A percentile compares a stretch with the other conserved stretches of the same genome.
These are phyloP conservation scores for Saxidomus purpurata DNA, from an alignment of 1,140 invertebrate species.

Conservation along the genomic window DNA sequence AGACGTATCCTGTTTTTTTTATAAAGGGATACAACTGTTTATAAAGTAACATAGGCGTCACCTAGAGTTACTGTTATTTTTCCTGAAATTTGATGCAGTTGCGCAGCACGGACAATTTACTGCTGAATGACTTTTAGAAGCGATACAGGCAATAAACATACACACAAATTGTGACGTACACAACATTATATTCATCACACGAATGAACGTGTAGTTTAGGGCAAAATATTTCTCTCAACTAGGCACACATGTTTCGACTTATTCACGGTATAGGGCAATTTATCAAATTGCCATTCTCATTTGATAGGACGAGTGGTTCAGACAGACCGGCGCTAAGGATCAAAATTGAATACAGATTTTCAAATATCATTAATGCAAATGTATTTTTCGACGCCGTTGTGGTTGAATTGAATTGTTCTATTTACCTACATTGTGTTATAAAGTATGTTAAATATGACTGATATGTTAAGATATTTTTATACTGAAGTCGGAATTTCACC, in stretches of 20 bases:
- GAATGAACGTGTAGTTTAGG: neutral
- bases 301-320: constrained; percentile 43
- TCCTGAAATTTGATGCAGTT: neutral
- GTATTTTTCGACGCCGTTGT: constrained; percentile 54
- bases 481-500: too few relatives aligned
- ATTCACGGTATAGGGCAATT: constrained; percentile 43
- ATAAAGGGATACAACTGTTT: neutral
- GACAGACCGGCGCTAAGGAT: constrained; percentile 56
- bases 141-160: neutral
- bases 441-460: neutral
- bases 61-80: neutral
- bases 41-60: neutral
- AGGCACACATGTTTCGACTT: constrained; percentile 60
- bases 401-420: constrained; percentile 27
- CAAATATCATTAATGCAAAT: constrained; percentile 65
- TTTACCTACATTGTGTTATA: constrained; percentile 41
- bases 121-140: neutral
- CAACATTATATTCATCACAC: neutral
- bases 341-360: constrained; percentile 68
- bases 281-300: constrained; percentile 43
- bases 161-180: neutral
- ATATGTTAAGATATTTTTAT: too few relatives aligned
- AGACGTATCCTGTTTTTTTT: neutral
- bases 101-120: neutral
- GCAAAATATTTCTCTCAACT: constrained; percentile 16